Evolutionary conservation across 2,888 invertebrate genomes (phyloP).

Genomic region (Eilema sororculum): DNA sequence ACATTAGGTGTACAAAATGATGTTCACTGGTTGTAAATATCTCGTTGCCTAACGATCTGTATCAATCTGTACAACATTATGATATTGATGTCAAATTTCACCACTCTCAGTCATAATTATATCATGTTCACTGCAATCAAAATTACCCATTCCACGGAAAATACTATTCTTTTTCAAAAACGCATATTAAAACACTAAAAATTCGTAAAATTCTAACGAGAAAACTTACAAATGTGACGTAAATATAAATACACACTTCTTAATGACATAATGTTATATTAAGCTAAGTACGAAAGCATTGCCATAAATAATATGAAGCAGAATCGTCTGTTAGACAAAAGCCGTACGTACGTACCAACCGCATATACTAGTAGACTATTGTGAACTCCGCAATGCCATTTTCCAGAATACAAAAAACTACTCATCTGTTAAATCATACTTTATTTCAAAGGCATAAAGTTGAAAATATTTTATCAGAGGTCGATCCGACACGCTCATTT

Average conservation of each 20-base stretch:
- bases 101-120: constrained; percentile 2
- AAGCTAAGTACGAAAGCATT: constrained; percentile 21
- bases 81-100: constrained; percentile 20
- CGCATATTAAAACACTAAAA: too few species aligned
- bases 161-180: too few species aligned
- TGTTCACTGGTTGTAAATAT: constrained; percentile 15
- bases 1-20: constrained; percentile 11
- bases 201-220: not conserved
- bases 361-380: constrained; percentile 46
- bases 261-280: constrained; percentile 1
- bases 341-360: constrained; percentile 43
- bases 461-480: constrained; percentile 55
- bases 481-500: constrained; percentile 54
- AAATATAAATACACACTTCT: not conserved
- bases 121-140: not conserved
- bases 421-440: constrained; percentile 46
- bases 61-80: constrained; percentile 16
- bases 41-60: constrained; percentile 1
- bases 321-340: constrained; percentile 45
- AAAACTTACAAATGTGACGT: not conserved
- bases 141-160: not conserved
- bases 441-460: constrained; percentile 54
- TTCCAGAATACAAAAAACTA: constrained; percentile 44
- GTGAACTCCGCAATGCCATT: constrained; percentile 58
- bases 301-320: constrained; percentile 39